Evolutionary conservation across 2,113 vertebrate species (phyloP).

Genomic region (Otolemur garnettii): DNA sequence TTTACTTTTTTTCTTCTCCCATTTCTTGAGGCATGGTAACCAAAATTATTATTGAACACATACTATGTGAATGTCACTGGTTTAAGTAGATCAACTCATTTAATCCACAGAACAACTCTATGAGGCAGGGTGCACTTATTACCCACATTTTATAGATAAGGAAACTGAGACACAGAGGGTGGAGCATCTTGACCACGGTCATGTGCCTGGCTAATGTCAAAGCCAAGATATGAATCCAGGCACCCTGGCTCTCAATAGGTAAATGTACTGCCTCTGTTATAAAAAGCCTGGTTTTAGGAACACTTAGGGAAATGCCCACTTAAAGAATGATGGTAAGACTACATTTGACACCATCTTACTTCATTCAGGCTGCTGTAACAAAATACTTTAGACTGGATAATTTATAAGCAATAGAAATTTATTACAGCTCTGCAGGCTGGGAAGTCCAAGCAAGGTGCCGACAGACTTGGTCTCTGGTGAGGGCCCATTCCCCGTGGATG

Average conservation of each 20-base stretch:
- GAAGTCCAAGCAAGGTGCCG: not conserved
- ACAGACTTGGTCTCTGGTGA: not conserved
- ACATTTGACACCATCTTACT: not conserved
- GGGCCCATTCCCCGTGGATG: not conserved
- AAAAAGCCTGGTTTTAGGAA: not conserved
- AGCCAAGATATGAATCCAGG: conserved; percentile 24
- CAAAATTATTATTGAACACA: conserved; percentile 35
- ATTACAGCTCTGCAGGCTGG: not conserved
- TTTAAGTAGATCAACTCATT: conserved; percentile 4
- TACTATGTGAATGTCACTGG: not conserved
- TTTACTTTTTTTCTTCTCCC: conserved; percentile 28
- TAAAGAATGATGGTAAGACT: not conserved
- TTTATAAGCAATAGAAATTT: not conserved
- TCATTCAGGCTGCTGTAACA: not conserved
- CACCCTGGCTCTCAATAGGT: not conserved
- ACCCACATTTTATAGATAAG: conserved; percentile 43
- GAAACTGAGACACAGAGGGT: not conserved
- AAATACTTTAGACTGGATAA: not conserved
- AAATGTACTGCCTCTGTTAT: not conserved
- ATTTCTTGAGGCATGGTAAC: conserved; percentile 24
- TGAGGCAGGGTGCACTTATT: not conserved
- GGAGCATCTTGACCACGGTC: not conserved
- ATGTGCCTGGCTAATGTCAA: not conserved
- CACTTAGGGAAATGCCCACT: not conserved
- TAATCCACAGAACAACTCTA: conserved; percentile 36